Base-by-base conservation (phyloP, 1,140 invertebrate genomes). In the Ditylenchus dipsaci region DNA sequence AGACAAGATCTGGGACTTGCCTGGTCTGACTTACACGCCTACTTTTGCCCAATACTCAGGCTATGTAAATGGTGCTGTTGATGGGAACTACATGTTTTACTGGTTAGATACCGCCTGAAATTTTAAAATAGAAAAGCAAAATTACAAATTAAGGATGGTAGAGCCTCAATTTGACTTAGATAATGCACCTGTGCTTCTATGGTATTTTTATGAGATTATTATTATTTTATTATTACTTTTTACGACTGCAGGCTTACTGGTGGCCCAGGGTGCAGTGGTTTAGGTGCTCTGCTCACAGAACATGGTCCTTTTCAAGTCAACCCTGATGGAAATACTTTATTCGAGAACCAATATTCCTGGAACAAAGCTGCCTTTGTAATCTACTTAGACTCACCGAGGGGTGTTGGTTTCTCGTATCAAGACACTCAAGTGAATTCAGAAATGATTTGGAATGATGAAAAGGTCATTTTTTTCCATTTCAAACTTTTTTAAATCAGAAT, bases 211-310 rank as follows among this genome's bases (percentile, higher is more conserved):
- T n/a, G n/a, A n/a, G n/a, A n/a, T n/a, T n/a, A n/a, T n/a, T n/a
- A n/a, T n/a, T n/a, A n/a, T n/a, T n/a, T n/a, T n/a, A n/a, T n/a
- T n/a, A n/a, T n/a, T n/a, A n/a, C n/a, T n/a, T n/a, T n/a, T n/a
- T n/a, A n/a, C n/a, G n/a, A n/a, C n/a, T n/a, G n/a, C n/a, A 45
- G 43, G 43, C 43, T 45, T 13, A 13, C 43, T 79, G 87, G 87
- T 33, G 86, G 86, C 45, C 86, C 87, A 61, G 87, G 87, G 0
- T 87, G 87, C 72, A 85, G 84, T 68, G 86, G 85, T 42, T 67
- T 87, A 49, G 76, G 82, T 45, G 86, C 86, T 7, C 72, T 86
- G 1, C 75, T 87, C 7, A 82, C 78, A 66, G 87, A 88, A 76
- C 79, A 85, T 73, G 87, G 87, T 17, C 87, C 87, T 21, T 86